Base-by-base conservation (phyloP, 2,888 invertebrate genomes). In the Lingula anatina region DNA sequence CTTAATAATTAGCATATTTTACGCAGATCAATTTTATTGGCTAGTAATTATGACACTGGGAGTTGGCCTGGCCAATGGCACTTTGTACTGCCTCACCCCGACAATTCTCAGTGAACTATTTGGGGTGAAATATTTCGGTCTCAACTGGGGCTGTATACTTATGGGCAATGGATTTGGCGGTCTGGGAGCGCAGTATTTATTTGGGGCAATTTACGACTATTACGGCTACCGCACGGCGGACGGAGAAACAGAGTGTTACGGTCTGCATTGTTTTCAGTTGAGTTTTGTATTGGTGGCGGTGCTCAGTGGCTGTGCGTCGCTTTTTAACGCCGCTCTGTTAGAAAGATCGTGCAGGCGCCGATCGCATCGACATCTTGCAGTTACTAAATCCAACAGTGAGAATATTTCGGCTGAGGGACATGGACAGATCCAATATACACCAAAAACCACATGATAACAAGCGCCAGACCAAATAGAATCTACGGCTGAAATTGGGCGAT, bases 31-130 rank as follows among this genome's bases (percentile, higher is more conserved):
- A 38, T 46, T 62, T 5, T 25, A 55, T 12, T 53, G 66, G 18
- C 49, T 68, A 18, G 48, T 63, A 3, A 26, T 62, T 2, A 54
- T 59, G 2, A 47, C 62, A 1, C 51, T 65, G 23, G 57, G 58
- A 5, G 57, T 64, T 4, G 65, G 67, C 1, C 59, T 66, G 44
- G 56, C 65, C 15, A 66, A 66, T 39, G 67, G 65, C 31, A 63
- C 65, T 12, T 56, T 64, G 15, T 68, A 65, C 65, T 64, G 65
- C 25, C 46, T 68, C 24, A 66, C 67, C 0, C 67, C 67, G 2
- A 65, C 64, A 4, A 65, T 67, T 59, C 54, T 62, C 15, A 66
- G 65, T 36, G 67, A 67, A 44, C 62, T 65, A 51, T 67, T 65
- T 46, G 67, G 67, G 7, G 57, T 64, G 55, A 60, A 59, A 44